Evolutionary conservation across 2,888 invertebrate species (phyloP), one percentile per base, ranked within the genome.

Genomic region (Polydrusus tereticollis): DNA sequence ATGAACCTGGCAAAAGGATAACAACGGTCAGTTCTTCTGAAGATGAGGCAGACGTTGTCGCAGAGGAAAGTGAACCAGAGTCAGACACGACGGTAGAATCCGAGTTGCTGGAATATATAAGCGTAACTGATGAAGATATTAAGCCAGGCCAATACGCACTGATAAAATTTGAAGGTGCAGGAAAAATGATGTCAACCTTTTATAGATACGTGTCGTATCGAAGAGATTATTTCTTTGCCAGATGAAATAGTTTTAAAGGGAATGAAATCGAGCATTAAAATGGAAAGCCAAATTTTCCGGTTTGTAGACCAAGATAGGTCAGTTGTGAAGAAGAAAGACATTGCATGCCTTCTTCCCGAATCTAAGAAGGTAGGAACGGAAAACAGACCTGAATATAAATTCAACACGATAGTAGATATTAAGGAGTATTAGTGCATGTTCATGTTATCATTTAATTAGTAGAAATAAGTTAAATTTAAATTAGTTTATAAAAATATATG

Each of bases 101-200:
- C 14, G 47, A 47, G 47, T 47, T 47, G 47, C 47, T 16, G 47
- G 47, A 47, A 47, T 47, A 47, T 47, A 47, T 47, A 47, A 41
- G 43, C 16, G 47, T 47, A 16, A 47, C 47, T 14, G 47, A 47
- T 47, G 18, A 47, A 47, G 47, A n/a, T 47, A 47, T 47, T 47
- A 47, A 47, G 47, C 47, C 47, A 47, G 47, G 47, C 16, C 47
- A 47, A 47, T 47, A 47, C 18, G 47, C 47, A 47, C 47, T 47
- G 47, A 47, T 47, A 14, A 47, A 47, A 47, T 47, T 47, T 47
- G 47, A 47, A 47, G 47, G 47, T 47, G n/a, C 18, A 47, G 47
- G 47, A 47, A 47, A 16, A 20, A 47, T n/a, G 18, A 47, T 47
- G 47, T 47, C 47, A 47, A 47, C 47, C 1, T 47, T 47, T n/a